These are phyloP conservation scores for Disparrhopalites patrizii DNA, from an alignment of 2,888 invertebrate genomes.

Conservation along the genomic window DNA sequence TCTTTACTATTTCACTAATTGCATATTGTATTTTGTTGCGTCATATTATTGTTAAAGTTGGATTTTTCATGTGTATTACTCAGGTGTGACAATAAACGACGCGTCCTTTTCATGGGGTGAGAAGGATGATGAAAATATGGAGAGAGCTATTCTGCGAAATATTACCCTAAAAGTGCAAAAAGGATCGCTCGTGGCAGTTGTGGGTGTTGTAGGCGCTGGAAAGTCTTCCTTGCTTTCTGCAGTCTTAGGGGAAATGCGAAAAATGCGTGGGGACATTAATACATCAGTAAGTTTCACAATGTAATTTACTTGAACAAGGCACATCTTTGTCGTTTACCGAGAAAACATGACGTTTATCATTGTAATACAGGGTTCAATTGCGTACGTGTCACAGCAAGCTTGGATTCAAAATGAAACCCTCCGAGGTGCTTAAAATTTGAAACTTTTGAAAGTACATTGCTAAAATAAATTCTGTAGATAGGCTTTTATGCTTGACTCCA, in stretches of 20 bases:
- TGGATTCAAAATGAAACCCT: slow-evolving; percentile 98
- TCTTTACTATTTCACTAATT: slow-evolving; percentile 55
- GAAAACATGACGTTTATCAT: background rate
- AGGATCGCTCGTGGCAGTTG: slow-evolving; percentile 72
- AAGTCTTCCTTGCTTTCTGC: slow-evolving; percentile 62
- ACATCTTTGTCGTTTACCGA: background rate
- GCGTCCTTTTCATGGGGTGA: slow-evolving; percentile 86
- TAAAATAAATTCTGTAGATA: too few species aligned
- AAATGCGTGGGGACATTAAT: slow-evolving; percentile 32
- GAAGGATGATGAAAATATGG: slow-evolving; percentile 41
- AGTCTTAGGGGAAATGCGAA: slow-evolving; percentile 54
- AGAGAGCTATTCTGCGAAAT: slow-evolving; percentile 54
- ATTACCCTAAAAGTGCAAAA: slow-evolving; percentile 68
- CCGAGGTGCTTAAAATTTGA: slow-evolving; percentile 28
- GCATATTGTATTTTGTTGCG: background rate
- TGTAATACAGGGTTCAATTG: slow-evolving; percentile 58
- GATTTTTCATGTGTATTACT: background rate
- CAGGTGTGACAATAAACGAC: slow-evolving; percentile 70
- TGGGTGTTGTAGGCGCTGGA: slow-evolving; percentile 82
- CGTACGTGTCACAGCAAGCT: slow-evolving; percentile 90
- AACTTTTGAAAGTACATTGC: too few species aligned
- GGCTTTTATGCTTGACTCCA: background rate
- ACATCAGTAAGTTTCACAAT: background rate
- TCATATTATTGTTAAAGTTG: background rate
- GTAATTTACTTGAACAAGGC: slow-evolving; percentile 46